Evolutionary conservation across 1,140 invertebrate species (phyloP).

Genomic region (Polypedilum vanderplanki): DNA sequence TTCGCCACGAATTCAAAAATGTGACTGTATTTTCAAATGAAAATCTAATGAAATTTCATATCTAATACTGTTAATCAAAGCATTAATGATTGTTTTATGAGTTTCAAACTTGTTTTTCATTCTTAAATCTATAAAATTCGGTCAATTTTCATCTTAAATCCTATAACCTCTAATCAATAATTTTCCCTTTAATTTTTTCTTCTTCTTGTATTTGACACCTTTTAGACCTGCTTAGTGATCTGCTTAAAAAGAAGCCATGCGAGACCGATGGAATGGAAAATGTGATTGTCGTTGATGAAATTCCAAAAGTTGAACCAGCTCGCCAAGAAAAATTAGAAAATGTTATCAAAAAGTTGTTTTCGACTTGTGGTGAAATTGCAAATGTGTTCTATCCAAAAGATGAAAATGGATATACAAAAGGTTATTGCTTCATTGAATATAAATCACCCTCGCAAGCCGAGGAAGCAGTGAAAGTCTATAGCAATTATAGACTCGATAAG

Average conservation of each 20-base stretch:
- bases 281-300: constrained; percentile 93
- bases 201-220: constrained; percentile 31
- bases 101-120: too few relatives aligned
- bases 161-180: constrained; percentile 11
- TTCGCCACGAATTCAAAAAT: constrained; percentile 38
- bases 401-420: constrained; percentile 80
- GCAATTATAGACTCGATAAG: constrained; percentile 95
- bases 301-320: constrained; percentile 88
- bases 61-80: too few relatives aligned
- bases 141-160: not conserved
- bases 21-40: not conserved
- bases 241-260: constrained; percentile 78
- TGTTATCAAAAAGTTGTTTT: constrained; percentile 88
- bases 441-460: constrained; percentile 69
- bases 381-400: constrained; percentile 84
- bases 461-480: constrained; percentile 77
- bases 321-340: constrained; percentile 87
- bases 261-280: constrained; percentile 93
- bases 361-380: constrained; percentile 83
- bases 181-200: constrained; percentile 22
- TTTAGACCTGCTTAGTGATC: constrained; percentile 83
- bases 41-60: not conserved
- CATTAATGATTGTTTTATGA: too few relatives aligned
- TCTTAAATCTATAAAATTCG: too few relatives aligned
- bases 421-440: constrained; percentile 93